Conservation (phyloP, 1,140 invertebrate species). For the Mamestra configurata region DNA sequence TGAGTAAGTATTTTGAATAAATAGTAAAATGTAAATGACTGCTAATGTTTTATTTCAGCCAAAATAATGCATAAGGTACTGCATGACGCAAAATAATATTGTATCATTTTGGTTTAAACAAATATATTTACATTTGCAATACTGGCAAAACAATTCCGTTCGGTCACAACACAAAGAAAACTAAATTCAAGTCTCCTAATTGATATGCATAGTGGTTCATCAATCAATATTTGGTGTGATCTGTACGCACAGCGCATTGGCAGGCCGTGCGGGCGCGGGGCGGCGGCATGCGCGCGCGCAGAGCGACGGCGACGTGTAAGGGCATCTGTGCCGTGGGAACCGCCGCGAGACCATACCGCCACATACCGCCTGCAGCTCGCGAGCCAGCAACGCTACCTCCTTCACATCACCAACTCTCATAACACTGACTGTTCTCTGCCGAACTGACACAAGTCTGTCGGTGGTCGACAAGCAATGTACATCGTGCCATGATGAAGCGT, state of each 20-base stretch:
- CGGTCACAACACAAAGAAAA: too few species aligned
- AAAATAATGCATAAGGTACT: too few species aligned
- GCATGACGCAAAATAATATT: too few species aligned
- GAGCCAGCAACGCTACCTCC: background rate
- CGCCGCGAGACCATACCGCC: conserved; percentile 55
- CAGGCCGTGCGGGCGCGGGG: conserved; percentile 4
- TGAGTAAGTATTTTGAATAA: too few species aligned
- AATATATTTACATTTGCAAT: too few species aligned
- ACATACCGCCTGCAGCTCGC: conserved; percentile 24
- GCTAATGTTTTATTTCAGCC: too few species aligned
- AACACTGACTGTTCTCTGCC: background rate
- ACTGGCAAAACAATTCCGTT: too few species aligned
- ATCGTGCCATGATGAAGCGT: too few species aligned
- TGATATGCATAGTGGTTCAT: background rate
- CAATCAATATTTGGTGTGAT: conserved; percentile 9
- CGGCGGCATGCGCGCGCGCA: conserved; percentile 39
- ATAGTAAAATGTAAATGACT: too few species aligned
- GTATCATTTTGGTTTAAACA: too few species aligned
- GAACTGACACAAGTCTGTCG: background rate
- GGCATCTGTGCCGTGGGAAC: conserved; percentile 77
- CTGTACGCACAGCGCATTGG: conserved; percentile 38
- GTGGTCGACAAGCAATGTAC: conserved; percentile 30
- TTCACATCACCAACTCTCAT: background rate
- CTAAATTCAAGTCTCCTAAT: background rate
- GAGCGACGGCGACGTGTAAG: conserved; percentile 60